These are phyloP conservation scores for Oryzias woworae DNA, from an alignment of 2,113 vertebrate species.

Conservation along the genomic window DNA sequence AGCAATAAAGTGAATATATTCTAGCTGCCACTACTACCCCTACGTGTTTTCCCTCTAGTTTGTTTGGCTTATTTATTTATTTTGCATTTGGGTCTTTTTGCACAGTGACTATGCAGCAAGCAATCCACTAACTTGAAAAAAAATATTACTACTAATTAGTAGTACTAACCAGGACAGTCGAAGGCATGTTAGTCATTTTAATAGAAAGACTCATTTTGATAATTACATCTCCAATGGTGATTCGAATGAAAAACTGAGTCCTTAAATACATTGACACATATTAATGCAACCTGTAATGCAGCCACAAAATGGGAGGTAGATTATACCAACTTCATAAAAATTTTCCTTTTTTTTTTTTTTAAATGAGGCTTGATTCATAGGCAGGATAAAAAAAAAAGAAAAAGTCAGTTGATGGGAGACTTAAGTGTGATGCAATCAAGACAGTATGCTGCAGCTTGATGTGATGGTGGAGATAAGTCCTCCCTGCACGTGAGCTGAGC, in stretches of 20 bases:
- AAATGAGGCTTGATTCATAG: constrained; percentile 34
- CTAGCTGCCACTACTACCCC: no score
- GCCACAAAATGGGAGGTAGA: constrained; percentile 35
- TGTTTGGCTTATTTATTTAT: no score
- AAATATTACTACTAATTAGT: no score
- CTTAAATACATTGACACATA: constrained; percentile 14
- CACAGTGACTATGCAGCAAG: no score
- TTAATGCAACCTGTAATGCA: constrained; percentile 30
- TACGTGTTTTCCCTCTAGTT: no score
- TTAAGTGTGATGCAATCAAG: constrained; percentile 19
- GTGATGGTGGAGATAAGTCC: constrained; percentile 43
- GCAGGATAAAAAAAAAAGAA: constrained; percentile 21
- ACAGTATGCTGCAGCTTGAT: constrained; percentile 31
- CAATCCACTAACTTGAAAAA: no score
- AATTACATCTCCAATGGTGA: no score
- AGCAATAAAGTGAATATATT: no score
- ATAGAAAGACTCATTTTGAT: no score
- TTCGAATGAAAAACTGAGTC: neutral
- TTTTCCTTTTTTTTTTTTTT: constrained; percentile 11
- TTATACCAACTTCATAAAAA: constrained; percentile 3
- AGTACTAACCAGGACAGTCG: no score
- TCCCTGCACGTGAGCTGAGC: constrained; percentile 38
- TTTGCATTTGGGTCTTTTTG: no score
- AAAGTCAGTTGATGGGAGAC: constrained; percentile 18
- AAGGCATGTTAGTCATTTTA: no score